Conservation (phyloP, 2,888 invertebrate genomes). For the Aphidius colemani region DNA sequence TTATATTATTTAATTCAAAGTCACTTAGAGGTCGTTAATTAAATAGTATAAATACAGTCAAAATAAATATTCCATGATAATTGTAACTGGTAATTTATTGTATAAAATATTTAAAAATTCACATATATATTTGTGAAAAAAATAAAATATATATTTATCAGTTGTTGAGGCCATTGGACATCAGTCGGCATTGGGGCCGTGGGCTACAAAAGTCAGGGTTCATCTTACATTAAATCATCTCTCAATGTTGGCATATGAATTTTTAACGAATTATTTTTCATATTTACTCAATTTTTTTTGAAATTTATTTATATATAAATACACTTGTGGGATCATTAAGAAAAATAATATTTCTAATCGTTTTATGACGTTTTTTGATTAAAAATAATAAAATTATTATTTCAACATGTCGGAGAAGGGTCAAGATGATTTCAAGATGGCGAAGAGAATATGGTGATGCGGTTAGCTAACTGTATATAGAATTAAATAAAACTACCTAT, state of each 20-base stretch:
- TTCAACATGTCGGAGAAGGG: neutral
- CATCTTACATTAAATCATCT: conserved; percentile 39
- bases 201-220: conserved; percentile 43
- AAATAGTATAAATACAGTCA: no score
- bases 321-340: neutral
- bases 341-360: no score
- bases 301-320: neutral
- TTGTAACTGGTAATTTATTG: no score
- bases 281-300: conserved; percentile 6
- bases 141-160: neutral
- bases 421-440: conserved; percentile 24
- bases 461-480: conserved; percentile 12
- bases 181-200: conserved; percentile 28
- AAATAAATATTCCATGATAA: no score
- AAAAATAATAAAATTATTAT: no score
- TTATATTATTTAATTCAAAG: no score
- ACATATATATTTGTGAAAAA: no score
- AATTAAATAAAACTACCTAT: conserved; percentile 24
- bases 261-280: neutral
- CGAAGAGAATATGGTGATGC: conserved; percentile 20
- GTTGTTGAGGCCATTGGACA: conserved; percentile 23
- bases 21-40: no score
- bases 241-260: no score
- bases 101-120: no score
- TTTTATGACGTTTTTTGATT: no score